Conservation (phyloP, 2,797 vertebrate genomes). For the Halcyon leucocephala region DNA sequence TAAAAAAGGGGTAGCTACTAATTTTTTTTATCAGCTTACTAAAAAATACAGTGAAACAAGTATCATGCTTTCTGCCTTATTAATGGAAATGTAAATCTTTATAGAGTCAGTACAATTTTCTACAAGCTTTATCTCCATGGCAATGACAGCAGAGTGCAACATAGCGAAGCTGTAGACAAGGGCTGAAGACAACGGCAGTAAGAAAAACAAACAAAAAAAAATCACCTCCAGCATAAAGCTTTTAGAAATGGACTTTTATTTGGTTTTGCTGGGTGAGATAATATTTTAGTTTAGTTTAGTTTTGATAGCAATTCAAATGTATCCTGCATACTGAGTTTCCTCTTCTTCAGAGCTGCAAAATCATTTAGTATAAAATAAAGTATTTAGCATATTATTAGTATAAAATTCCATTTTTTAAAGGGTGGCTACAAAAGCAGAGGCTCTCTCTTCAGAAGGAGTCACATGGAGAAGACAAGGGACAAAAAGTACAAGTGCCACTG, state of each 20-base stretch:
- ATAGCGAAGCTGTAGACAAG: neutral
- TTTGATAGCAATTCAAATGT: neutral
- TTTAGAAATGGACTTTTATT: neutral
- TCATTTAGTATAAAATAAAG: neutral
- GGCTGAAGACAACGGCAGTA: neutral
- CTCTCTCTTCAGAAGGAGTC: neutral
- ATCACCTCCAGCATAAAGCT: neutral
- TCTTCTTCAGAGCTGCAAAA: neutral
- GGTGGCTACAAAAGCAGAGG: neutral
- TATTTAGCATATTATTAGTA: neutral
- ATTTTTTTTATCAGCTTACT: neutral
- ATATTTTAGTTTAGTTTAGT: neutral
- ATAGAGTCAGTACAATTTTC: neutral
- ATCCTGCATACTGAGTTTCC: neutral
- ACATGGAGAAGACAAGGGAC: neutral
- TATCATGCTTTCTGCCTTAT: neutral
- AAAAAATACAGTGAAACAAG: slow-evolving; percentile 16
- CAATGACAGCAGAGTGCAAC: slow-evolving; percentile 10
- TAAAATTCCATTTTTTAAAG: neutral
- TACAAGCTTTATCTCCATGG: slow-evolving; percentile 61
- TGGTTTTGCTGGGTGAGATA: neutral
- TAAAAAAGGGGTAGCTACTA: neutral
- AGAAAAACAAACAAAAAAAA: slow-evolving; percentile 27
- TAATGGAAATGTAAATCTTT: slow-evolving; percentile 39
- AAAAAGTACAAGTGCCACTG: neutral